Percentiles rank a stretch among this genome's conserved stretches.
These are phyloP conservation scores for Danaus chrysippus DNA, from an alignment of 2,888 invertebrate species.

Conservation along the genomic window DNA sequence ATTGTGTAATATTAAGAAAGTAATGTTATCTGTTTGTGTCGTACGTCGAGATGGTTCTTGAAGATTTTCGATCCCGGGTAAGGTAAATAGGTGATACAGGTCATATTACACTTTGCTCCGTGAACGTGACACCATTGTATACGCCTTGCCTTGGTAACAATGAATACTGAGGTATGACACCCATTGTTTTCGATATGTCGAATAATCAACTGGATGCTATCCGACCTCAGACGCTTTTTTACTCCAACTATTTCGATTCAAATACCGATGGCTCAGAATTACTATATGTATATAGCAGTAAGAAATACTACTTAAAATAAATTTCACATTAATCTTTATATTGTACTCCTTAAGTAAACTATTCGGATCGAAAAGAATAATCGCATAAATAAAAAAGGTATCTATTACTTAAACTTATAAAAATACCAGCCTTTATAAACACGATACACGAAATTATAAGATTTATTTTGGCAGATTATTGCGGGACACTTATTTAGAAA, in stretches of 20 bases:
- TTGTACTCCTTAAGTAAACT: too few species aligned
- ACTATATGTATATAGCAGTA: background rate
- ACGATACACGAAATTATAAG: conserved; percentile 26
- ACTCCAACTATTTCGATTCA: conserved; percentile 9
- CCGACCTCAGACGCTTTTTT: conserved; percentile 16
- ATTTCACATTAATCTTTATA: too few species aligned
- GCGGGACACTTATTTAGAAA: conserved; percentile 66
- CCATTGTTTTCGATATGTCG: conserved; percentile 26
- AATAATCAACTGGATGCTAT: conserved; percentile 22
- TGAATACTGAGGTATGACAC: conserved; percentile 27
- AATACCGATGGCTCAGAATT: background rate
- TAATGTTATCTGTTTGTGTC: conserved; percentile 2
- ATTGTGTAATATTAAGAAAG: background rate
- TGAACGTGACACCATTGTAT: conserved; percentile 29
- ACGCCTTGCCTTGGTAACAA: conserved; percentile 22
- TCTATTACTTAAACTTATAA: conserved; percentile 7
- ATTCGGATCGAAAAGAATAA: too few species aligned
- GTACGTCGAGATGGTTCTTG: background rate
- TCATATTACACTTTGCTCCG: conserved; percentile 25
- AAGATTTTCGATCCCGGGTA: conserved; percentile 7
- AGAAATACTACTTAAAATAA: too few species aligned
- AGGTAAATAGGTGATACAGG: conserved; percentile 22
- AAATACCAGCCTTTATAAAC: conserved; percentile 14
- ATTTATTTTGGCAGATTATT: conserved; percentile 47
- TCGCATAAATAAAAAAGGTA: background rate